Percentiles rank a stretch among this genome's conserved stretches.
phyloP scores from a whole-genome alignment of 2,888 invertebrate species.

The Fragum whitleyi region DNA sequence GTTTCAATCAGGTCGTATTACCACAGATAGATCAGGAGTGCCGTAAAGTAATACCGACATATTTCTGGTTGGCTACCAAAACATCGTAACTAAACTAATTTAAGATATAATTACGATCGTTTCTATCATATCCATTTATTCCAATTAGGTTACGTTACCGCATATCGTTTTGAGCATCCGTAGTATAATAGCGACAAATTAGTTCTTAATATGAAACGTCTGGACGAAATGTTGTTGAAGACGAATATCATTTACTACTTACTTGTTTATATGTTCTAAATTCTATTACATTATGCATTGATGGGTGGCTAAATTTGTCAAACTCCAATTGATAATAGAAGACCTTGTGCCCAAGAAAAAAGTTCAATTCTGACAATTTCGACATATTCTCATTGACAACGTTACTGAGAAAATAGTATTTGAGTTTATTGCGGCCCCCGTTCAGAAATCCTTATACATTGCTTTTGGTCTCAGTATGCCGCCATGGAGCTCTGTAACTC shows the following conservation, averaged over 20 bases:
- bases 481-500: too few relatives aligned
- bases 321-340: not conserved
- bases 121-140: too few relatives aligned
- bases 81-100: too few relatives aligned
- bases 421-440: too few relatives aligned
- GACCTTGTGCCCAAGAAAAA: too few relatives aligned
- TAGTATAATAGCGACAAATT: slow-evolving; percentile 17
- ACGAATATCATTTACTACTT: not conserved
- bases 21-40: not conserved
- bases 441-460: too few relatives aligned
- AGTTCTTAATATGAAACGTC: slow-evolving; percentile 6
- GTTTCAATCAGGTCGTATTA: not conserved
- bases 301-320: not conserved
- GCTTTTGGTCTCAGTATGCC: too few relatives aligned
- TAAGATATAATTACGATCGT: too few relatives aligned
- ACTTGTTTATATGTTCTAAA: not conserved
- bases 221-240: not conserved
- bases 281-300: not conserved
- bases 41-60: not conserved
- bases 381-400: too few relatives aligned
- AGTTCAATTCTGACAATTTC: too few relatives aligned
- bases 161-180: not conserved
- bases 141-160: slow-evolving; percentile 13
- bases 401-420: too few relatives aligned
- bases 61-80: too few relatives aligned